Percentiles rank a stretch among this genome's conserved stretches.
Conservation (phyloP, 2,888 invertebrate genomes). For the Pilophorus perplexus region DNA sequence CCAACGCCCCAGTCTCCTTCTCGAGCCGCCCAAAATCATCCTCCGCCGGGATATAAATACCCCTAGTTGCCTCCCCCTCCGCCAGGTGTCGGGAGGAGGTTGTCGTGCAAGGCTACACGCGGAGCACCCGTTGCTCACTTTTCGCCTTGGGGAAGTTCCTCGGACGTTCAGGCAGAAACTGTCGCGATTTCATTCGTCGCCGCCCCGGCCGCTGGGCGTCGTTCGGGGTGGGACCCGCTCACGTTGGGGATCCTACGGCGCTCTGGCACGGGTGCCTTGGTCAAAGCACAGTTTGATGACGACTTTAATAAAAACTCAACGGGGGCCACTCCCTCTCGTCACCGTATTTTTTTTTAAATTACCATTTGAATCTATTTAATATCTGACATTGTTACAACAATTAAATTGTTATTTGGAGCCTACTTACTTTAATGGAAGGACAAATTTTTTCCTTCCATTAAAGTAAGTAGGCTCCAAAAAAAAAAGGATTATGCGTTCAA, state of each 20-base stretch:
- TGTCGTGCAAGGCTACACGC: slow-evolving; percentile 39
- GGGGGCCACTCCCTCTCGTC: slow-evolving; percentile 40
- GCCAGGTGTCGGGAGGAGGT: slow-evolving; percentile 35
- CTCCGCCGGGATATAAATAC: slow-evolving; percentile 4
- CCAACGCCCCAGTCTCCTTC: no score
- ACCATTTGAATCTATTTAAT: no score
- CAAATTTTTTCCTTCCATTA: no score
- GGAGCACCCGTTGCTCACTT: slow-evolving; percentile 38
- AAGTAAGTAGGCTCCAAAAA: no score
- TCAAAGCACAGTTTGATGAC: slow-evolving; percentile 33
- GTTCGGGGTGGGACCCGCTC: slow-evolving; percentile 27
- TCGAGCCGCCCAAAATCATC: not conserved
- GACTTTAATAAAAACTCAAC: slow-evolving; percentile 16
- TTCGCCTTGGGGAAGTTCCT: slow-evolving; percentile 41
- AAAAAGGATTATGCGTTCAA: no score
- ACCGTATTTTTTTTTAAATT: slow-evolving; percentile 20
- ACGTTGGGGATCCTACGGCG: slow-evolving; percentile 27
- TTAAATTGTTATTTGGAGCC: no score
- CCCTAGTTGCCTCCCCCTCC: not conserved
- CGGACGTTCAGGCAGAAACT: slow-evolving; percentile 33
- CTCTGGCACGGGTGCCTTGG: slow-evolving; percentile 32
- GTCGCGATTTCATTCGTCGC: slow-evolving; percentile 26
- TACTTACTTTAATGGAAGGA: no score
- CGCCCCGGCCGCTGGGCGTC: slow-evolving; percentile 30
- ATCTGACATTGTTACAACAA: no score